Evolutionary conservation across 2,113 vertebrate species (phyloP), one percentile per base, ranked within the genome.

Genomic region (Labeo catla): DNA sequence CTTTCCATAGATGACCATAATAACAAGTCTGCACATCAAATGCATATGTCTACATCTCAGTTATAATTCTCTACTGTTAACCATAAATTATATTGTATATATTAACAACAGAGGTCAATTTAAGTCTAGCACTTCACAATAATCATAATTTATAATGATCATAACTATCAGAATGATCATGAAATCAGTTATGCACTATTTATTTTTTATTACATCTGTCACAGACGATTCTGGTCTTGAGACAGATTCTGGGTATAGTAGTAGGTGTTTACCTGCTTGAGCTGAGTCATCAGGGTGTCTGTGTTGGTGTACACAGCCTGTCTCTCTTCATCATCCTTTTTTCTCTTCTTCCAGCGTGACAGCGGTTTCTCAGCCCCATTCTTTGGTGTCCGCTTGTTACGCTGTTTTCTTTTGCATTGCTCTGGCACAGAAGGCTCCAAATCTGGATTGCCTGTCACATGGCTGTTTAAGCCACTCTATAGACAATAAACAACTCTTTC

Each of bases 341-440:
- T 99, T 78, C 97, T 96, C 89, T 96, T 97, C 91, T 99, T 99
- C 89, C 94, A 95, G 34, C 97, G 96, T 66, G 96, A 94, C 2
- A 93, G 93, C 7, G 95, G 93, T 89, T 95, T 95, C 91, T 99
- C 98, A 68, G 94, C 94, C 0, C 92, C 0, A 74, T 90, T 87
- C 90, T 95, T 94, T 87, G 93, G 92, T 34, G 93, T 85, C 80
- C 97, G 92, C 90, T 98, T 99, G 84, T 93, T 97, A 88, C 97
- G 95, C 85, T 94, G 94, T 76, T 97, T 98, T 93, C 96, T 98
- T 92, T 90, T 96, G 88, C 96, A 95, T 80, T 90, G 92, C 76
- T 95, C 95, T 73, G 90, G 92, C 85, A 94, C 83, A 16, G 92
- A 94, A 66, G 78, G 84, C 82, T 95, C 95, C 79, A 93, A 87